A percentile compares a stretch with the other conserved stretches of the same genome.
These are phyloP conservation scores for Miniopterus natalensis DNA, from an alignment of 2,113 vertebrate species.

Conservation along the genomic window DNA sequence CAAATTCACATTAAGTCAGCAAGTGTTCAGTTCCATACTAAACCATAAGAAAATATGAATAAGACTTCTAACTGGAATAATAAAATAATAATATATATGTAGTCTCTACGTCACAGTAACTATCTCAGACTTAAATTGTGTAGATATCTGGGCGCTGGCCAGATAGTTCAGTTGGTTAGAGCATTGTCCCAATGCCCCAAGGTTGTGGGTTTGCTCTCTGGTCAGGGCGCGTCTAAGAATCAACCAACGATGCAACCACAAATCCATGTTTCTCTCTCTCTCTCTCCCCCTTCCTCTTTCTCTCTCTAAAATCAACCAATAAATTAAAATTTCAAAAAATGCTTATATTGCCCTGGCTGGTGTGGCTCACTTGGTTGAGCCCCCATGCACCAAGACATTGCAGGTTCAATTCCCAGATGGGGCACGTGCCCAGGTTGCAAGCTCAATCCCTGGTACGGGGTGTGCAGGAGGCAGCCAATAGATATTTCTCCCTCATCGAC, in stretches of 20 bases:
- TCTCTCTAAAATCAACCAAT: neutral
- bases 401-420: neutral
- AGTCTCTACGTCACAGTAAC: neutral
- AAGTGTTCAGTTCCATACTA: conserved; percentile 28
- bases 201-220: neutral
- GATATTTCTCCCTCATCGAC: neutral
- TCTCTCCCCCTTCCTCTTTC: too few relatives aligned
- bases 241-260: neutral
- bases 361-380: neutral
- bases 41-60: conserved; percentile 33
- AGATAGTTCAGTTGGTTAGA: neutral
- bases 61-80: conserved; percentile 26
- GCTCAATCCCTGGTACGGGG: neutral
- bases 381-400: neutral
- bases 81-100: neutral
- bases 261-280: neutral
- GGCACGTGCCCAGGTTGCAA: neutral
- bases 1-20: conserved; percentile 45
- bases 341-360: neutral
- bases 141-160: neutral
- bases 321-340: neutral
- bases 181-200: neutral
- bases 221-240: neutral
- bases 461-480: neutral
- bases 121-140: neutral